Percentiles rank a stretch among this genome's conserved stretches.
Conservation (phyloP, 2,888 invertebrate genomes). For the Erebia aethiops region DNA sequence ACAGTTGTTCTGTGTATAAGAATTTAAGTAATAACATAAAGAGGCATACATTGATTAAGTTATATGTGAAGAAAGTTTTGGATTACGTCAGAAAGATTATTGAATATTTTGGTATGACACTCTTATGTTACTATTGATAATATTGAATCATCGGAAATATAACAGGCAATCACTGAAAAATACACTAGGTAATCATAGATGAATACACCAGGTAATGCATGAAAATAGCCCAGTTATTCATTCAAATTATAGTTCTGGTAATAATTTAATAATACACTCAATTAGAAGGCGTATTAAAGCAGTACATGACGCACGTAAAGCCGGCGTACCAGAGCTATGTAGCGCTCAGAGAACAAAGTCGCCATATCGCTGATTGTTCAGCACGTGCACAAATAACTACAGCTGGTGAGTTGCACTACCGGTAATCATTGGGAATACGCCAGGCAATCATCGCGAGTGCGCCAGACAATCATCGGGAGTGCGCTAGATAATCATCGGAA, state of each 20-base stretch:
- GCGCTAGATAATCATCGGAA: neutral
- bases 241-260: neutral
- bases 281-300: slow-evolving; percentile 96
- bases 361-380: slow-evolving; percentile 99
- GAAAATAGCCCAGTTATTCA: too few relatives aligned
- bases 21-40: slow-evolving; percentile 47
- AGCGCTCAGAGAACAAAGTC: slow-evolving; percentile 97
- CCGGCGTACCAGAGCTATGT: slow-evolving; percentile 99
- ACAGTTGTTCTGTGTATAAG: slow-evolving; percentile 44
- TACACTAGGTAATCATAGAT: neutral
- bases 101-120: slow-evolving; percentile 65
- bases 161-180: neutral
- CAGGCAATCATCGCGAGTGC: neutral
- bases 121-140: neutral
- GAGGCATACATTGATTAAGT: slow-evolving; percentile 42
- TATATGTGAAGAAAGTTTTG: slow-evolving; percentile 50
- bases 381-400: slow-evolving; percentile 98
- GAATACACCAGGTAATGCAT: neutral
- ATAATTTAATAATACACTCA: neutral
- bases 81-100: slow-evolving; percentile 51
- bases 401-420: slow-evolving; percentile 83
- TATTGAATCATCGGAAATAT: neutral
- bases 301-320: slow-evolving; percentile 98
- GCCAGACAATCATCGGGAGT: neutral
- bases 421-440: neutral